These are phyloP conservation scores for Sphenopsis melanotis DNA, from an alignment of 2,797 vertebrate genomes.

Conservation along the genomic window DNA sequence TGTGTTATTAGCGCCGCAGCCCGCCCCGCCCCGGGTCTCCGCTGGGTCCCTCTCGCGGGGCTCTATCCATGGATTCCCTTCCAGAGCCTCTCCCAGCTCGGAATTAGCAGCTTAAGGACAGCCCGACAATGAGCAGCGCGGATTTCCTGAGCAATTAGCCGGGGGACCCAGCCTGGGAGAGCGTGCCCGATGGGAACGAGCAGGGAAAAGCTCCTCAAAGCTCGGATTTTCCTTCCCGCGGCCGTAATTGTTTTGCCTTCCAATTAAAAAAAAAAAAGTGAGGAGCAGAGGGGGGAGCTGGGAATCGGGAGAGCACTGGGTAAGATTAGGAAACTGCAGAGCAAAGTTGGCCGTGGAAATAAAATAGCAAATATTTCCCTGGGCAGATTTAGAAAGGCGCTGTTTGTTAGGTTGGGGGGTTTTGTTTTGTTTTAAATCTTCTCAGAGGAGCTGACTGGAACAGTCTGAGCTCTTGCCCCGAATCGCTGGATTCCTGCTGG, in stretches of 20 bases:
- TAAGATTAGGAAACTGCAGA: not conserved
- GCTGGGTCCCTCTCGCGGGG: constrained; percentile 4
- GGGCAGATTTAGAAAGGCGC: not conserved
- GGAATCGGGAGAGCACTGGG: not conserved
- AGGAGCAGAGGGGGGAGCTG: not conserved
- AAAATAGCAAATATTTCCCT: not conserved
- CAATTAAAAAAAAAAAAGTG: not conserved
- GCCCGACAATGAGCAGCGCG: constrained; percentile 34
- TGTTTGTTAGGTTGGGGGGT: not conserved
- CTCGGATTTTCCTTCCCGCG: not conserved
- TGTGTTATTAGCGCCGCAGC: constrained; percentile 26
- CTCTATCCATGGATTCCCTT: not conserved
- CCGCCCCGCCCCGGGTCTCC: not conserved
- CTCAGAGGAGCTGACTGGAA: not conserved
- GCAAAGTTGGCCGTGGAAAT: not conserved
- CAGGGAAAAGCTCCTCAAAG: not conserved
- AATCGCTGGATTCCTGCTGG: not conserved
- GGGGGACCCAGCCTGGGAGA: not conserved
- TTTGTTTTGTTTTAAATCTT: not conserved
- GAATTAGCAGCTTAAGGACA: constrained; percentile 43
- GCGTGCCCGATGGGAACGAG: not conserved
- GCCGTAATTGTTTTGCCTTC: not conserved
- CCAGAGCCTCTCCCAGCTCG: constrained; percentile 34
- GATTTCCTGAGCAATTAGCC: constrained; percentile 60
- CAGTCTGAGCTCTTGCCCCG: not conserved